Percentiles rank a stretch among this genome's conserved stretches.
These are phyloP conservation scores for Conistra vaccinii DNA, from an alignment of 2,888 invertebrate species.

Conservation along the genomic window DNA sequence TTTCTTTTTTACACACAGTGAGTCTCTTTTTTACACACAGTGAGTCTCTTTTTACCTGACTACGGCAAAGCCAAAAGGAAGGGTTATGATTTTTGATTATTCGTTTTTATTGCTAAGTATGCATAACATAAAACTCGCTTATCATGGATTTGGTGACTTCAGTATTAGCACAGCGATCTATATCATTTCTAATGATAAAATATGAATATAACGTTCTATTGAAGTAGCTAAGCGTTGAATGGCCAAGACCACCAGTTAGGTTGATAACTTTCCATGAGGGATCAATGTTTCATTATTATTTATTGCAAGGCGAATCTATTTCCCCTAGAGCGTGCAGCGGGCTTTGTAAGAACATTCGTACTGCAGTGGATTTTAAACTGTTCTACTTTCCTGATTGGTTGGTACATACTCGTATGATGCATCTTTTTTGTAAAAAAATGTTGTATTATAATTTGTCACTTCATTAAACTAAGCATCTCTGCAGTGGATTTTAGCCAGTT, in stretches of 20 bases:
- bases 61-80: too few species aligned
- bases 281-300: conserved; percentile 20
- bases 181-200: conserved; percentile 1
- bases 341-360: neutral
- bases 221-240: neutral
- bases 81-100: too few species aligned
- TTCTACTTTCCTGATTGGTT: neutral
- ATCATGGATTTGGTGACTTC: neutral
- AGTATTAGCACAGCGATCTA: neutral
- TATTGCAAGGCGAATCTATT: conserved; percentile 15
- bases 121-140: neutral
- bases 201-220: neutral
- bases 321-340: neutral
- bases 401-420: neutral
- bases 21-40: neutral
- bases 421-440: neutral
- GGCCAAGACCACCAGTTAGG: conserved; percentile 21
- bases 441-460: neutral
- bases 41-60: neutral
- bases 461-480: neutral
- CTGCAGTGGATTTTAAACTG: neutral
- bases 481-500: neutral
- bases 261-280: conserved; percentile 17
- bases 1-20: too few species aligned
- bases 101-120: neutral